Evolutionary conservation across 2,888 invertebrate genomes (phyloP), one percentile per base, ranked within the genome.

Genomic region (Anaspis maculata): DNA sequence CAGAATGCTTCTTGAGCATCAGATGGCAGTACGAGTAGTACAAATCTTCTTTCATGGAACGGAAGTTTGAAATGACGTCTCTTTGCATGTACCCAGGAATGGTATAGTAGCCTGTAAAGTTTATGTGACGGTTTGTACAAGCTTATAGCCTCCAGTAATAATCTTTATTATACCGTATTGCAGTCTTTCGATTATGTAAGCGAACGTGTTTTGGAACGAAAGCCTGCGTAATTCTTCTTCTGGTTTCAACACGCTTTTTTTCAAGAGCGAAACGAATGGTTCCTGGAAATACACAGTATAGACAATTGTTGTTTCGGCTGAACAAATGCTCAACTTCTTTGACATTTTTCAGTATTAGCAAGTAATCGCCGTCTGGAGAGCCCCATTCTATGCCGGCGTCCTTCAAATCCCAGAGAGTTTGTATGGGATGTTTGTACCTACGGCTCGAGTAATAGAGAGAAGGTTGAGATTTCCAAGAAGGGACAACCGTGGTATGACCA

Each of bases 401-500:
- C n/a, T n/a, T n/a, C n/a, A n/a, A n/a, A n/a, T n/a, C n/a, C n/a
- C n/a, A 9, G 9, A 19, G 9, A 19, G 9, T 7, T 19, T 19
- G 6, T 19, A 19, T 19, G 6, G 21, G 6, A 19, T 19, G 9
- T 7, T 26, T 9, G 10, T 9, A 25, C 25, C 9, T 4, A 4
- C 5, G 10, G 11, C 5, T n/a, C n/a, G n/a, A n/a, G 24, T 24
- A 5, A 10, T 24, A 4, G 4, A 30, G 4, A 30, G 5, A 6
- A 13, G 11, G 15, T 30, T 31, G 11, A n/a, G n/a, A n/a, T n/a
- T 13, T 12, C 9, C 10, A 31, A 29, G 27, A 22, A 25, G 28
- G 7, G 25, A 5, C 3, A 14, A 66, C 63, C 68, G 71, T 1
- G 81, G 80, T 12, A 81, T 70, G 0, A 82, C 81, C 55, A 81